Evolutionary conservation across 2,113 vertebrate genomes (phyloP), one percentile per base, ranked within the genome.

Genomic region (Willisornis vidua): DNA sequence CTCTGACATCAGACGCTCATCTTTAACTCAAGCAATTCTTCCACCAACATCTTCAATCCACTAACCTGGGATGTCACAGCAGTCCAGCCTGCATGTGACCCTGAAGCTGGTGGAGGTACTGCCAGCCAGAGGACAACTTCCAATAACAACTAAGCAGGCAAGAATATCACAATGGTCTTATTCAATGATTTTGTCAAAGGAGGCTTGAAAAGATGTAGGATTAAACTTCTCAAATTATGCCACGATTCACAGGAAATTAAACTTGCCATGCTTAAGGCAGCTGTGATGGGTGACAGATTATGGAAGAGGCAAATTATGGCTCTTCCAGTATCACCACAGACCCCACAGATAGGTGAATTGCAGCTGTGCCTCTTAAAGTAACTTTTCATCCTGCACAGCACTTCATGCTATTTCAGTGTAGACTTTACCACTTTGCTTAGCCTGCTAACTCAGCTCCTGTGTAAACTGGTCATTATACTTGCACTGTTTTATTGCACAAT

Each of bases 1-100:
- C 88, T 90, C 94, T 92, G 83, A 95, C 94, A 95, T 93, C 80
- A 96, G 88, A 89, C 1, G 6, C 76, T 87, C 26, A 7, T 54
- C 83, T 96, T 94, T 65, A 93, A 93, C 86, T 95, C 80, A 29
- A 92, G 73, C 68, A 75, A 45, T 72, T 76, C 63, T 96, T 92
- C 55, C 75, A 85, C 43, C 58, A 93, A 0, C 70, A 62, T 95
- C 80, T 82, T 24, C 3, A 75, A 8, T 45, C 58, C 65, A 89
- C 58, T 73, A 92, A 70, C 83, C 88, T 96, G 73, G 62, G 58
- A 79, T 82, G 41, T 49, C 35, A 43, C 62, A 45, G 49, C 58
- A 85, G 54, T 46, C 46, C 24, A 19, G 52, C 39, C 75, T 46
- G 26, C 93, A 94, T 90, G 92, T 92, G 57, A 85, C 61, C 28